A percentile compares a stretch with the other conserved stretches of the same genome.
phyloP scores from a whole-genome alignment of 2,888 invertebrate species.

The Galerucella pusilla region DNA sequence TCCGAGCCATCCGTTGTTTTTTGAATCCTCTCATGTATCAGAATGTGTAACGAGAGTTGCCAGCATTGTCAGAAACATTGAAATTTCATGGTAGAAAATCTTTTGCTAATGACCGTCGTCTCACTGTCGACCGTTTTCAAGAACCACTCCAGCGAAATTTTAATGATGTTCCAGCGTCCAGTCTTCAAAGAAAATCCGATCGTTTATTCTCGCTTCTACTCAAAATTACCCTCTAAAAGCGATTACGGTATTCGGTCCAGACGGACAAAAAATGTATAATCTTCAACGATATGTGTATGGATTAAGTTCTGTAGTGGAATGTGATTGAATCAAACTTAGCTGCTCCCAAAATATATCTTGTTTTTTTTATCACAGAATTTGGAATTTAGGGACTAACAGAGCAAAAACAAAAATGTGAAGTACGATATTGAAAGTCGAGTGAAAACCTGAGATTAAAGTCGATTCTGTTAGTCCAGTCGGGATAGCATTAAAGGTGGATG shows the following conservation, averaged over 20 bases:
- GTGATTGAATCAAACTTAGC: too few relatives aligned
- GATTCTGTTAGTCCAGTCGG: too few relatives aligned
- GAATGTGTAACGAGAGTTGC: conserved; percentile 29
- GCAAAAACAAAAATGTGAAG: too few relatives aligned
- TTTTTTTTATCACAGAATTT: too few relatives aligned
- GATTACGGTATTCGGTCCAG: not conserved
- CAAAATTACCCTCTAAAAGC: not conserved
- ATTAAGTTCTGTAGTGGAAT: not conserved
- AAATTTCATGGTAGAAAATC: conserved; percentile 30
- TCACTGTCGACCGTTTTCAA: conserved; percentile 22
- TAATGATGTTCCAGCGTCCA: conserved; percentile 30
- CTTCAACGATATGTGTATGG: not conserved
- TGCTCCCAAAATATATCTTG: too few relatives aligned
- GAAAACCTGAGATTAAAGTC: too few relatives aligned
- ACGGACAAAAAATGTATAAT: conserved; percentile 8
- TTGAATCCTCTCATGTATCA: conserved; percentile 23
- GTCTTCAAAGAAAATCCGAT: conserved; percentile 22
- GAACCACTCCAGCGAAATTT: conserved; percentile 31
- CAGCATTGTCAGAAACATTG: conserved; percentile 29
- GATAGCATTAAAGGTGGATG: too few relatives aligned
- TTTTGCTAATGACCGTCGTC: conserved; percentile 30
- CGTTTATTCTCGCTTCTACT: not conserved
- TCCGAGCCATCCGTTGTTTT: conserved; percentile 14
- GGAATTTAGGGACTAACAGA: too few relatives aligned
- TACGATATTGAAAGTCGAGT: too few relatives aligned